These are phyloP conservation scores for Pelvicachromis taeniatus DNA, from an alignment of 2,113 vertebrate genomes.

Conservation along the genomic window DNA sequence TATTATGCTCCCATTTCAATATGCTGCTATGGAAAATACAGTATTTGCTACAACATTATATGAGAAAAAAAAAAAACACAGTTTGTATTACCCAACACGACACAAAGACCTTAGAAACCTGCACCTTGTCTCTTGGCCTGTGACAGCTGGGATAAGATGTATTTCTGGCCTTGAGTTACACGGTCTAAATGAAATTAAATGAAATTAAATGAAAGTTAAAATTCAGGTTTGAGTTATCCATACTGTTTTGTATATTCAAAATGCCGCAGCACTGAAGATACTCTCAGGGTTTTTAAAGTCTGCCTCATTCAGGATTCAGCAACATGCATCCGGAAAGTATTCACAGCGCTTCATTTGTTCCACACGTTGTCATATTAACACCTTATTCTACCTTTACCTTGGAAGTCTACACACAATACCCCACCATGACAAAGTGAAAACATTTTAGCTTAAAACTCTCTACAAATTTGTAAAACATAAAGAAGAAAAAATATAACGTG, in stretches of 20 bases:
- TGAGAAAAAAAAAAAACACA: not conserved
- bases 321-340: not conserved
- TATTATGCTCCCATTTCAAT: not conserved
- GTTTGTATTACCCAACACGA: not conserved
- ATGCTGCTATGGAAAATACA: not conserved
- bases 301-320: not conserved
- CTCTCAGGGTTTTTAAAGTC: conserved; percentile 47
- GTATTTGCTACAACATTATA: not conserved
- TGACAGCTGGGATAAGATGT: not conserved
- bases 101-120: not conserved
- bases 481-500: not conserved
- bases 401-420: not conserved
- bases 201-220: not conserved
- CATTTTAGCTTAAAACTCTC: not conserved
- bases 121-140: not conserved
- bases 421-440: not conserved
- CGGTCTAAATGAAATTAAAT: not conserved
- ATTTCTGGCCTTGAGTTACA: not conserved
- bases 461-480: not conserved
- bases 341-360: not conserved
- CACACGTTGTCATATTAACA: not conserved
- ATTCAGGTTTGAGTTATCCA: not conserved
- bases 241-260: not conserved
- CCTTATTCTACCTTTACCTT: not conserved
- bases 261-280: not conserved